phyloP scores from a whole-genome alignment of 1,140 invertebrate genomes.

The Anastatus disparis region DNA sequence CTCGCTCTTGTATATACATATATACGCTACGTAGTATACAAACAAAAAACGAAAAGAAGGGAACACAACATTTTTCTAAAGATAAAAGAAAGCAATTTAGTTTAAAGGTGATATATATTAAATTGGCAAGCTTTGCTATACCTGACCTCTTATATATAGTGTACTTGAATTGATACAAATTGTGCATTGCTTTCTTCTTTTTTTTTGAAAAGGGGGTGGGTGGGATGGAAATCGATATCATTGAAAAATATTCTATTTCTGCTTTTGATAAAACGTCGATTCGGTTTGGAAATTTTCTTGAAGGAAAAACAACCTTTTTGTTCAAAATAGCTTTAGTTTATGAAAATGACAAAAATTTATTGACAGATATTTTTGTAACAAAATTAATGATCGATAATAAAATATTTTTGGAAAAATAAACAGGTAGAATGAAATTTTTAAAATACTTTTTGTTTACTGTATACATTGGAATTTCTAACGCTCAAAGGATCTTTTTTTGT shows the following conservation, averaged over 20 bases:
- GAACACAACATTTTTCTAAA: conserved; percentile 11
- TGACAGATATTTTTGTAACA: too few species aligned
- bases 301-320: too few species aligned
- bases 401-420: too few species aligned
- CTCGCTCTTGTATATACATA: neutral
- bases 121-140: neutral
- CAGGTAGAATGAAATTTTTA: too few species aligned
- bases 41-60: neutral
- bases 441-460: too few species aligned
- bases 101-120: neutral
- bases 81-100: conserved; percentile 20
- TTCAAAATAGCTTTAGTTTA: too few species aligned
- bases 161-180: neutral
- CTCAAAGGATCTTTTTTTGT: too few species aligned
- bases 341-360: too few species aligned
- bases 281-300: too few species aligned
- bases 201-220: too few species aligned
- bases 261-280: neutral
- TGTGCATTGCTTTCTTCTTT: neutral
- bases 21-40: neutral
- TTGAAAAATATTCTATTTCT: neutral
- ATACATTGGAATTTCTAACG: too few species aligned
- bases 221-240: neutral
- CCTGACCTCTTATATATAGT: conserved; percentile 10
- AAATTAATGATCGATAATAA: too few species aligned